Evolutionary conservation across 2,797 vertebrate genomes (phyloP).

Genomic region (Neopelma chrysocephalum): DNA sequence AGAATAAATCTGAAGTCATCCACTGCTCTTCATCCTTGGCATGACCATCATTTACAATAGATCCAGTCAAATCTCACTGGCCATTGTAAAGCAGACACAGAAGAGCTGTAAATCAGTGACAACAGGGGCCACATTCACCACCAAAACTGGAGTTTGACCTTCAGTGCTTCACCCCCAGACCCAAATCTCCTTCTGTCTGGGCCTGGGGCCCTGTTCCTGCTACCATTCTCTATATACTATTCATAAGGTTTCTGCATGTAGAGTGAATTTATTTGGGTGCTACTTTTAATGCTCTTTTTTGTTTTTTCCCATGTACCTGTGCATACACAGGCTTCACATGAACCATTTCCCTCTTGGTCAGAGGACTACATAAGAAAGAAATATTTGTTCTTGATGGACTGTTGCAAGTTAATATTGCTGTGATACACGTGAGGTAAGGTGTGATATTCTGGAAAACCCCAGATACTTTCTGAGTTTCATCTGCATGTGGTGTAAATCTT

Average conservation of each 20-base stretch:
- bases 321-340: neutral
- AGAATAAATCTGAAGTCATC: neutral
- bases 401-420: neutral
- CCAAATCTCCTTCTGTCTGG: neutral
- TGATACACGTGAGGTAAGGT: rapidly evolving
- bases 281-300: neutral
- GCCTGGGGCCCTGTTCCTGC: neutral
- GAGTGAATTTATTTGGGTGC: neutral
- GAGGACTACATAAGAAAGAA: neutral
- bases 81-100: neutral
- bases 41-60: neutral
- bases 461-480: neutral
- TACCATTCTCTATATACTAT: neutral
- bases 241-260: neutral
- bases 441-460: neutral
- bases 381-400: neutral
- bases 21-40: neutral
- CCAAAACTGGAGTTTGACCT: neutral
- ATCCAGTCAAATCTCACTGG: neutral
- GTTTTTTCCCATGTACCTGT: neutral
- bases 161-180: neutral
- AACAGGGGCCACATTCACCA: neutral
- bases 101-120: neutral
- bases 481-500: neutral
- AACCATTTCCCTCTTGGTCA: neutral